These are phyloP conservation scores for Drosophila simulans DNA, from an alignment of 1,140 invertebrate genomes.

Conservation along the genomic window DNA sequence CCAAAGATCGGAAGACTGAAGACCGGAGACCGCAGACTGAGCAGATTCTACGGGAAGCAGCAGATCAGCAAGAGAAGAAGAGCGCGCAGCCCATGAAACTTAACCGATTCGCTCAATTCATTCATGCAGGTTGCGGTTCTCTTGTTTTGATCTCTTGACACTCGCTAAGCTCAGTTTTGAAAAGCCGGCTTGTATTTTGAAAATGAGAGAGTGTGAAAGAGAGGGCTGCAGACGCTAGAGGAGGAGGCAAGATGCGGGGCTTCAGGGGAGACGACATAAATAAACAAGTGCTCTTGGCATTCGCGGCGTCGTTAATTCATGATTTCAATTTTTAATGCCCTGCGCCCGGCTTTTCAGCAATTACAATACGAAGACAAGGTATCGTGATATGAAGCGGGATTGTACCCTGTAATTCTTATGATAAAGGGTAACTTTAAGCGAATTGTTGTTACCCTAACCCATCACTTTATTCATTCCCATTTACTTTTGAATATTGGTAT, in stretches of 20 bases:
- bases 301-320: constrained; percentile 80
- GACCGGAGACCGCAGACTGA: constrained; percentile 36
- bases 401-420: background rate
- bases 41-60: constrained; percentile 33
- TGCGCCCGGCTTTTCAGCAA: constrained; percentile 67
- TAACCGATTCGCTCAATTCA: constrained; percentile 62
- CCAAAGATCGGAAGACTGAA: constrained; percentile 30
- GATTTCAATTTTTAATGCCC: constrained; percentile 82
- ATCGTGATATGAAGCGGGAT: constrained; percentile 3
- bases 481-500: no score
- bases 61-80: constrained; percentile 8
- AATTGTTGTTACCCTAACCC: no score
- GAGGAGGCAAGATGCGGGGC: background rate
- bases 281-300: constrained; percentile 83
- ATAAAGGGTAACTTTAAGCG: no score
- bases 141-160: constrained; percentile 30
- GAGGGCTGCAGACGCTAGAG: background rate
- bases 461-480: no score
- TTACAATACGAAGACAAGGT: constrained; percentile 44
- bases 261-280: constrained; percentile 57
- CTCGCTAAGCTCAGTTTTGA: constrained; percentile 58
- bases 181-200: constrained; percentile 53
- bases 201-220: constrained; percentile 1
- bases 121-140: background rate
- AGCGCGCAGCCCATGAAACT: constrained; percentile 28